A percentile compares a stretch with the other conserved stretches of the same genome.
Evolutionary conservation across 2,113 vertebrate genomes (phyloP).

Genomic region (Neofelis nebulosa): DNA sequence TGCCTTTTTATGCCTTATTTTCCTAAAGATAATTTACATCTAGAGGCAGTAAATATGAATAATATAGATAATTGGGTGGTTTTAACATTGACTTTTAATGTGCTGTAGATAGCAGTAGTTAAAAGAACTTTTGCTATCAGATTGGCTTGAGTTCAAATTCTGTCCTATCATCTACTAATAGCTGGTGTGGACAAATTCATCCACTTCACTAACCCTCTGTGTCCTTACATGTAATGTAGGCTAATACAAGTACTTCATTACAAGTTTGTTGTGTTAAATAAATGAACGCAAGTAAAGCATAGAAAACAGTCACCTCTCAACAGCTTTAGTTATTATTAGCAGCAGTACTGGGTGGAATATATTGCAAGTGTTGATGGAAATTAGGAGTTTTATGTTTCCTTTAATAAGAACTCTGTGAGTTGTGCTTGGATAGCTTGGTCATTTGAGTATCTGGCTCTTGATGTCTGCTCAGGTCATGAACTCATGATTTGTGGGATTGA

Average conservation of each 20-base stretch:
- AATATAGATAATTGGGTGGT: background rate
- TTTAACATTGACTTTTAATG: background rate
- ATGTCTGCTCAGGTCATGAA: too few species aligned
- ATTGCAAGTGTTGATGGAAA: background rate
- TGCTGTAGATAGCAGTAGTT: background rate
- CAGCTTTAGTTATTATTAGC: background rate
- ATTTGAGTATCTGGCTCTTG: too few species aligned
- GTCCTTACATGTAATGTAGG: background rate
- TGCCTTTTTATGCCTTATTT: background rate
- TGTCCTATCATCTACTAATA: background rate
- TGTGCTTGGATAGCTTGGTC: too few species aligned
- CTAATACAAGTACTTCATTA: background rate
- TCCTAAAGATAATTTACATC: background rate
- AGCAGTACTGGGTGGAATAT: background rate
- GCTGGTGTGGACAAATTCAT: background rate
- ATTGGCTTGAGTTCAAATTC: background rate
- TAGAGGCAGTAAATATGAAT: background rate
- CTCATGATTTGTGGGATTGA: too few species aligned
- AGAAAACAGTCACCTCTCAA: background rate
- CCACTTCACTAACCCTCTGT: background rate
- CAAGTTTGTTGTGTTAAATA: background rate
- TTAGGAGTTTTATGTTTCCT: background rate
- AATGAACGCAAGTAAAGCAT: background rate
- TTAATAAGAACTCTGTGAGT: background rate
- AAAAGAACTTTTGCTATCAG: constrained; percentile 25